A percentile compares a stretch with the other conserved stretches of the same genome.
phyloP scores from a whole-genome alignment of 2,888 invertebrate genomes.

The Saturnia japonica region DNA sequence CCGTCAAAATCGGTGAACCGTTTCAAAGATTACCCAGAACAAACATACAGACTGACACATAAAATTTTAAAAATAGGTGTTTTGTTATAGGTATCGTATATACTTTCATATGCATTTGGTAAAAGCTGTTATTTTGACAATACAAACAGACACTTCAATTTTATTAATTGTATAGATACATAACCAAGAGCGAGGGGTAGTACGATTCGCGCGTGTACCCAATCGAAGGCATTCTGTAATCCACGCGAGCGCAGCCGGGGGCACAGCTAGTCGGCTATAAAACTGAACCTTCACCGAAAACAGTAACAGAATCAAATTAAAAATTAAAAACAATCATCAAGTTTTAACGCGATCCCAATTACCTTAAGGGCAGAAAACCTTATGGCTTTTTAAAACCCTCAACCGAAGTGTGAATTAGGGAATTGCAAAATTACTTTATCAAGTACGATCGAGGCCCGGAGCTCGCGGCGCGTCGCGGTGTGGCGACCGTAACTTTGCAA shows the following conservation, averaged over 20 bases:
- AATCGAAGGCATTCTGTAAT: too few relatives aligned
- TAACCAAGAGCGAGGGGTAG: too few relatives aligned
- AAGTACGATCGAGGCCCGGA: slow-evolving; percentile 60
- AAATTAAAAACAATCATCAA: slow-evolving; percentile 55
- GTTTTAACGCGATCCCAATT: slow-evolving; percentile 66
- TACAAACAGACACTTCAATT: too few relatives aligned
- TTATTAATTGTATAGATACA: too few relatives aligned
- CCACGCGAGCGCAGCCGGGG: too few relatives aligned
- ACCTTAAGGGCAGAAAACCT: slow-evolving; percentile 56
- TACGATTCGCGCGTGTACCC: too few relatives aligned
- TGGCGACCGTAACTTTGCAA: slow-evolving; percentile 64
- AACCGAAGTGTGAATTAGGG: slow-evolving; percentile 77
- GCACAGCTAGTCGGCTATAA: neutral
- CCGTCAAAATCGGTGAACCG: too few relatives aligned
- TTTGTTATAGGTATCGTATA: too few relatives aligned
- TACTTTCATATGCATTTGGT: too few relatives aligned
- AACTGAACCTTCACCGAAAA: neutral
- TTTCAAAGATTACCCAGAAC: too few relatives aligned
- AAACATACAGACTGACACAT: neutral
- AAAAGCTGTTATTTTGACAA: too few relatives aligned
- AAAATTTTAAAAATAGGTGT: neutral
- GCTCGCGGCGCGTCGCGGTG: slow-evolving; percentile 45
- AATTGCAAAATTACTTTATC: slow-evolving; percentile 78
- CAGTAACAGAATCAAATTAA: slow-evolving; percentile 41
- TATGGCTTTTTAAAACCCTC: slow-evolving; percentile 73